A percentile compares a stretch with the other conserved stretches of the same genome.
These are phyloP conservation scores for Lochmaea crataegi DNA, from an alignment of 2,888 invertebrate genomes.

Conservation along the genomic window DNA sequence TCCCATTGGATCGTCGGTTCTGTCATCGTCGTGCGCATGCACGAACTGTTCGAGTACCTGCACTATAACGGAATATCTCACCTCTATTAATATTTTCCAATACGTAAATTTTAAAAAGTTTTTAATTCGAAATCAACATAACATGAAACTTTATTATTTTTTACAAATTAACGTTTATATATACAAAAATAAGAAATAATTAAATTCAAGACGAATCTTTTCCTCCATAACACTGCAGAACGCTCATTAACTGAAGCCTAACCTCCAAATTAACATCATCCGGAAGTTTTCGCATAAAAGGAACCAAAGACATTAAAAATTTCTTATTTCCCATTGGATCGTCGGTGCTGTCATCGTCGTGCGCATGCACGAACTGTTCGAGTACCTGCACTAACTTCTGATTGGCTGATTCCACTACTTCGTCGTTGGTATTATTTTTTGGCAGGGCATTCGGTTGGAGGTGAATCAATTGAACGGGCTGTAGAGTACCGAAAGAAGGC, in stretches of 20 bases:
- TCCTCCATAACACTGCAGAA: conserved; percentile 48
- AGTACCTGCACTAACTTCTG: conserved; percentile 43
- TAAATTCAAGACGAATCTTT: conserved; percentile 18
- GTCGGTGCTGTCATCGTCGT: conserved; percentile 53
- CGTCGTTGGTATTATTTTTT: conserved; percentile 26
- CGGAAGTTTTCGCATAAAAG: conserved; percentile 56
- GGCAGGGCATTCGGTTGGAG: conserved; percentile 42
- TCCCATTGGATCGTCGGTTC: too few species aligned
- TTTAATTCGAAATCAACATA: too few species aligned
- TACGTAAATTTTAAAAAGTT: too few species aligned
- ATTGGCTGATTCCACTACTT: conserved; percentile 12
- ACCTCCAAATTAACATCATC: conserved; percentile 58
- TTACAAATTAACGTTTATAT: background rate
- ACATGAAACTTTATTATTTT: too few species aligned
- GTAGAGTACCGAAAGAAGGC: conserved; percentile 24
- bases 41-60: too few species aligned
- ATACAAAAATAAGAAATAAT: background rate
- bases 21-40: too few species aligned
- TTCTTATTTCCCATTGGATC: conserved; percentile 57
- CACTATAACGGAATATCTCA: too few species aligned
- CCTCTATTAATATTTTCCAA: too few species aligned
- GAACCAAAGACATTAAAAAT: conserved; percentile 55
- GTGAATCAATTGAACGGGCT: conserved; percentile 45
- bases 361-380: conserved; percentile 50
- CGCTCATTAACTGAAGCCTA: conserved; percentile 55